These are phyloP conservation scores for Harpagoxenus sublaevis DNA, from an alignment of 2,888 invertebrate species.

Conservation along the genomic window DNA sequence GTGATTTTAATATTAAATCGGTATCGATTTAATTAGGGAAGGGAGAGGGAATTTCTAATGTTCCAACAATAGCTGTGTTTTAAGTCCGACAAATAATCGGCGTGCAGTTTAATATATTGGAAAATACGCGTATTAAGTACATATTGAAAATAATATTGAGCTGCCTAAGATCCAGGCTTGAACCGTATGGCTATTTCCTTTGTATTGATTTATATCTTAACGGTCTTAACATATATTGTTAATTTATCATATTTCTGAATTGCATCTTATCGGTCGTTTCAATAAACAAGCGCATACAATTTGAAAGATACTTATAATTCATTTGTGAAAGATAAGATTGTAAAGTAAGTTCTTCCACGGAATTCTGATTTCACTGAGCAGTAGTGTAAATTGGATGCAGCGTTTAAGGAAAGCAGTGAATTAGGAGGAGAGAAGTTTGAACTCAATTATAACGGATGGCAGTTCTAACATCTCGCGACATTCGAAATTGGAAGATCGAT, in stretches of 20 bases:
- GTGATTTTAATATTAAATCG: too few relatives aligned
- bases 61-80: too few relatives aligned
- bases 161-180: too few relatives aligned
- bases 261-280: too few relatives aligned
- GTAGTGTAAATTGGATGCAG: slow-evolving; percentile 26
- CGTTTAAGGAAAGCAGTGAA: slow-evolving; percentile 41
- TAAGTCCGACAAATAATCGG: too few relatives aligned
- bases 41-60: too few relatives aligned
- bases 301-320: background rate
- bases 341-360: slow-evolving; percentile 10
- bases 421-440: slow-evolving; percentile 18
- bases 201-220: too few relatives aligned
- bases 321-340: slow-evolving; percentile 10
- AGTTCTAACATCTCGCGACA: slow-evolving; percentile 16
- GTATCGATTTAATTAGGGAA: too few relatives aligned
- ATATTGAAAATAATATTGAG: too few relatives aligned
- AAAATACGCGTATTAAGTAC: too few relatives aligned
- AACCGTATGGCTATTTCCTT: too few relatives aligned
- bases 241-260: background rate
- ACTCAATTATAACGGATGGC: slow-evolving; percentile 26
- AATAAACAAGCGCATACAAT: background rate
- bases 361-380: slow-evolving; percentile 28
- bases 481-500: slow-evolving; percentile 8
- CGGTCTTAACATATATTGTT: background rate
- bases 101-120: too few relatives aligned